Evolutionary conservation across 2,888 invertebrate species (phyloP).

Genomic region (Diarsia mendica): DNA sequence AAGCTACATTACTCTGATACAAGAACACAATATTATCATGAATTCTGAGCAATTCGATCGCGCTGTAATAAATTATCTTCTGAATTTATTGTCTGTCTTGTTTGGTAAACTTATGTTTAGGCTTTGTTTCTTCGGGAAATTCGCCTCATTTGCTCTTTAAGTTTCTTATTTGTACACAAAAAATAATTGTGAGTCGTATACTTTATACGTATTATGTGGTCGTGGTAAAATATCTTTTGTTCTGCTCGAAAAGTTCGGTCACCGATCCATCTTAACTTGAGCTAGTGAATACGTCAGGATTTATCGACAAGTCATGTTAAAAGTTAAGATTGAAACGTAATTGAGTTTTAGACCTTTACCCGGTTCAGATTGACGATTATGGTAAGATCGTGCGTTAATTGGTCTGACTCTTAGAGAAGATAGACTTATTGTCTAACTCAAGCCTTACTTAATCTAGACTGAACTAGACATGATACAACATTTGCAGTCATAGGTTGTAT

Average conservation of each 20-base stretch:
- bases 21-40: conserved; percentile 50
- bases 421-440: not conserved
- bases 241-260: conserved; percentile 17
- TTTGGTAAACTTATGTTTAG: conserved; percentile 48
- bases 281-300: conserved; percentile 29
- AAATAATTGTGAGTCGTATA: conserved; percentile 13
- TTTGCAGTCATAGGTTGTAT: not conserved
- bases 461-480: not conserved
- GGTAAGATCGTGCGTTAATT: conserved; percentile 8
- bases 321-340: conserved; percentile 35
- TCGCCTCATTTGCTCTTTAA: conserved; percentile 46
- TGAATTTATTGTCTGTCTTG: conserved; percentile 48
- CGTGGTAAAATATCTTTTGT: conserved; percentile 4
- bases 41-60: conserved; percentile 47
- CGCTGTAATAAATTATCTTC: conserved; percentile 51
- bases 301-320: conserved; percentile 37
- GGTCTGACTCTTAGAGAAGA: conserved; percentile 7
- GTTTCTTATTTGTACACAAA: conserved; percentile 33
- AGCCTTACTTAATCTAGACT: not conserved
- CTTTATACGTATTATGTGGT: conserved; percentile 15
- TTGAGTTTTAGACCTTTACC: conserved; percentile 34
- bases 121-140: conserved; percentile 38
- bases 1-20: conserved; percentile 39
- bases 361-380: conserved; percentile 17
- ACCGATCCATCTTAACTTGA: conserved; percentile 29